Percentiles rank a stretch among this genome's conserved stretches.
Evolutionary conservation across 2,888 invertebrate species (phyloP).

Genomic region (Amphipyra berbera): DNA sequence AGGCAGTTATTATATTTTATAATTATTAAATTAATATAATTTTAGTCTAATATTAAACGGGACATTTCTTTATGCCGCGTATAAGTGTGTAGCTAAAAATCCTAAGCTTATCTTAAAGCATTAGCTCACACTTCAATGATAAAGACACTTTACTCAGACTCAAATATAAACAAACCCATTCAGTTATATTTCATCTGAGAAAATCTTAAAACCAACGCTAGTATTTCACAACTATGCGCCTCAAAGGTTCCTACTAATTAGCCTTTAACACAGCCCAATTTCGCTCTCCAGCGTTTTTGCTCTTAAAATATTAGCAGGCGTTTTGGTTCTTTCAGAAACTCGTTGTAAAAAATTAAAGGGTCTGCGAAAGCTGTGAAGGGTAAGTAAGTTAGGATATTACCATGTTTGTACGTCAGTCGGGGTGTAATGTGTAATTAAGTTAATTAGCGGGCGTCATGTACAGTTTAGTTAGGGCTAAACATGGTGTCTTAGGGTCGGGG

Average conservation of each 20-base stretch:
- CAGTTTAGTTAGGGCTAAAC: conserved; percentile 40
- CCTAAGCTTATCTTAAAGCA: background rate
- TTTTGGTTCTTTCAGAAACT: conserved; percentile 36
- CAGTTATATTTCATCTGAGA: conserved; percentile 1
- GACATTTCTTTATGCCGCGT: too few species aligned
- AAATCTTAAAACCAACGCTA: conserved; percentile 6
- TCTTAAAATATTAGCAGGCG: conserved; percentile 47
- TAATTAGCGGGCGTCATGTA: conserved; percentile 54
- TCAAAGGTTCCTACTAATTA: conserved; percentile 34
- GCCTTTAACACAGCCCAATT: conserved; percentile 31
- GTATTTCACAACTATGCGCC: conserved; percentile 29
- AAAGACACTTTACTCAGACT: background rate
- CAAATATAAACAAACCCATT: background rate
- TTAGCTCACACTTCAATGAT: background rate
- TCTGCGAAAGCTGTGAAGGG: conserved; percentile 16
- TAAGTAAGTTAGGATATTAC: conserved; percentile 32
- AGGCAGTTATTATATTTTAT: too few species aligned
- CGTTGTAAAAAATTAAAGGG: conserved; percentile 36
- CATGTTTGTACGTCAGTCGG: conserved; percentile 45
- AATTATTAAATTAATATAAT: too few species aligned
- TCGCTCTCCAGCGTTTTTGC: conserved; percentile 24
- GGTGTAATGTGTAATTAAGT: conserved; percentile 57
- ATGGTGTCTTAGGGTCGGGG: conserved; percentile 29
- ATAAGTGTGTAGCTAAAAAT: background rate
- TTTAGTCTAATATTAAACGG: too few species aligned